phyloP scores from a whole-genome alignment of 2,888 invertebrate genomes.

The Chymomyza fuscimana region DNA sequence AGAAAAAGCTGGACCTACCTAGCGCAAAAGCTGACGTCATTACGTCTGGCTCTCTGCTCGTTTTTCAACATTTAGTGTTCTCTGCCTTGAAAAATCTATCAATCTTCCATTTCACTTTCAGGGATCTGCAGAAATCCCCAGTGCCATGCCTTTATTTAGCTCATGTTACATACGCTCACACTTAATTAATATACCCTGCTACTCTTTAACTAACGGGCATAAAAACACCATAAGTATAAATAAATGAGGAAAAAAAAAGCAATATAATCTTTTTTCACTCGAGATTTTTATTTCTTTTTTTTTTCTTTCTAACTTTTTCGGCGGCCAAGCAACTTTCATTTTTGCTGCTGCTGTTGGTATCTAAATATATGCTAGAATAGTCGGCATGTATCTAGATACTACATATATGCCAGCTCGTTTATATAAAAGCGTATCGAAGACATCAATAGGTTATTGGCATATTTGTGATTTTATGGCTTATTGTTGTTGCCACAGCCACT shows the following conservation, averaged over 20 bases:
- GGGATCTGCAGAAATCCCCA: too few species aligned
- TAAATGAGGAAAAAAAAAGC: background rate
- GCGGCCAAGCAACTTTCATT: constrained; percentile 59
- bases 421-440: constrained; percentile 53
- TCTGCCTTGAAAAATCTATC: too few species aligned
- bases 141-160: too few species aligned
- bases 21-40: too few species aligned
- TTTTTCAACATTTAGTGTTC: too few species aligned
- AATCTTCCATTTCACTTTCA: too few species aligned
- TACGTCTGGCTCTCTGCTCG: too few species aligned
- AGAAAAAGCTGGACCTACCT: too few species aligned
- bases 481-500: constrained; percentile 11
- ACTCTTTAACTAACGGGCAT: too few species aligned
- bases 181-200: too few species aligned
- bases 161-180: too few species aligned
- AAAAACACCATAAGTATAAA: background rate
- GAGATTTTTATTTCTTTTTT: constrained; percentile 17
- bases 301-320: constrained; percentile 32
- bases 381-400: constrained; percentile 47
- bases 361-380: background rate
- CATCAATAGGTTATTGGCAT: constrained; percentile 60
- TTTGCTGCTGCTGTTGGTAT: constrained; percentile 44
- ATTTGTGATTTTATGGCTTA: constrained; percentile 21
- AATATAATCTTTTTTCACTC: constrained; percentile 4
- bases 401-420: background rate